These are phyloP conservation scores for Stictonetta naevosa DNA, from an alignment of 2,113 vertebrate genomes.

Conservation along the genomic window DNA sequence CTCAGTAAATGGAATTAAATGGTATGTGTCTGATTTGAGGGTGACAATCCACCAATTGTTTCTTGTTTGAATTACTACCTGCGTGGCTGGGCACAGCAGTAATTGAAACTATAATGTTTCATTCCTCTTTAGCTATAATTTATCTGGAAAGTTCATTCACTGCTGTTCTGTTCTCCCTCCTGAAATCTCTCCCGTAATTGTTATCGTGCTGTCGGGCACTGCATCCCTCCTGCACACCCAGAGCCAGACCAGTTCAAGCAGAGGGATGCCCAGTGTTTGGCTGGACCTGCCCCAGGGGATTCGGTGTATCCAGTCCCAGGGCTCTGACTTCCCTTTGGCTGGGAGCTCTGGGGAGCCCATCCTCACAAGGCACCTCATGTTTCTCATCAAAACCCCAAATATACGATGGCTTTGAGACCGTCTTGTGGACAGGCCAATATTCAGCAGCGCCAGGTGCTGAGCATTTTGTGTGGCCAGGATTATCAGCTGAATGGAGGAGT, in stretches of 20 bases:
- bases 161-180: not conserved
- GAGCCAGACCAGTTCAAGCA: not conserved
- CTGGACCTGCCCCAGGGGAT: not conserved
- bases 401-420: not conserved
- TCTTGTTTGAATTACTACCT: slow-evolving; percentile 74
- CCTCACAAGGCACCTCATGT: not conserved
- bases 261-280: rapidly evolving
- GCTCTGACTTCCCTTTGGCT: not conserved
- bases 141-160: slow-evolving; percentile 59
- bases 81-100: slow-evolving; percentile 69
- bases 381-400: not conserved
- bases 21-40: slow-evolving; percentile 72
- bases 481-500: not conserved
- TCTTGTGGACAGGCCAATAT: not conserved
- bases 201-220: not conserved
- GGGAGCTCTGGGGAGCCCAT: not conserved
- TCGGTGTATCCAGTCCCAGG: not conserved
- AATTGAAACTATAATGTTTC: slow-evolving; percentile 73
- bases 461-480: too few species aligned
- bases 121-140: slow-evolving; percentile 67
- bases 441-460: not conserved
- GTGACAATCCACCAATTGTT: slow-evolving; percentile 71
- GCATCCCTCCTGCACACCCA: not conserved
- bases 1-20: slow-evolving; percentile 74
- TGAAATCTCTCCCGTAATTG: not conserved